These are phyloP conservation scores for Lytechinus variegatus DNA, from an alignment of 35 echinoderm and acorn worm species.

Conservation along the genomic window DNA sequence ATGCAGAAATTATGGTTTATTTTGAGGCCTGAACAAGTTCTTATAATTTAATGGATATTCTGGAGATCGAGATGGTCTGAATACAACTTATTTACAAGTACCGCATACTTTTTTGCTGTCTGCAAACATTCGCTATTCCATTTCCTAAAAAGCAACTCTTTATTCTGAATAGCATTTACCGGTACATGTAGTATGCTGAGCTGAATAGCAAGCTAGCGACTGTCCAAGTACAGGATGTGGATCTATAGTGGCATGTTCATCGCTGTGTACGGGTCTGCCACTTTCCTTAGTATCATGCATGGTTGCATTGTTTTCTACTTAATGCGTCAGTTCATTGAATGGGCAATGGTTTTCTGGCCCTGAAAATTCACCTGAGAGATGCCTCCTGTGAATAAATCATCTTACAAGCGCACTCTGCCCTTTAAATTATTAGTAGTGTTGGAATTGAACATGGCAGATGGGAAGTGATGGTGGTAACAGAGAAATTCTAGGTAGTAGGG, in stretches of 20 bases:
- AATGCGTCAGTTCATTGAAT: neutral
- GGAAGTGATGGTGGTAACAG: neutral
- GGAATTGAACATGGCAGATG: neutral
- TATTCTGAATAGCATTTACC: neutral
- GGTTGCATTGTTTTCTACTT: neutral
- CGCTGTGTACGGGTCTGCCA: neutral
- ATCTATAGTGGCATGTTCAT: neutral
- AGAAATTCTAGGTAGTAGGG: neutral
- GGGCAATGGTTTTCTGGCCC: neutral
- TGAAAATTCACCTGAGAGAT: slow-evolving; percentile 3
- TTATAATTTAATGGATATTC: too few relatives aligned
- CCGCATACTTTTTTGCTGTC: neutral
- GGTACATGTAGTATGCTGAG: too few relatives aligned
- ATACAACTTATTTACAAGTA: too few relatives aligned
- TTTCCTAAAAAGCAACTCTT: neutral
- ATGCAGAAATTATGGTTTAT: too few relatives aligned
- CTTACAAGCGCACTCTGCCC: slow-evolving; percentile 7
- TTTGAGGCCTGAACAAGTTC: too few relatives aligned
- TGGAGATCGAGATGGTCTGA: too few relatives aligned
- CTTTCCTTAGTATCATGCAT: neutral
- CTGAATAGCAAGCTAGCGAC: neutral
- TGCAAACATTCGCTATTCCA: neutral
- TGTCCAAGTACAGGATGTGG: neutral
- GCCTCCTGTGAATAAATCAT: slow-evolving; percentile 4
- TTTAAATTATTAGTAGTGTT: neutral